A percentile compares a stretch with the other conserved stretches of the same genome.
phyloP scores from a whole-genome alignment of 2,888 invertebrate genomes.

The Tiliacea citrago region DNA sequence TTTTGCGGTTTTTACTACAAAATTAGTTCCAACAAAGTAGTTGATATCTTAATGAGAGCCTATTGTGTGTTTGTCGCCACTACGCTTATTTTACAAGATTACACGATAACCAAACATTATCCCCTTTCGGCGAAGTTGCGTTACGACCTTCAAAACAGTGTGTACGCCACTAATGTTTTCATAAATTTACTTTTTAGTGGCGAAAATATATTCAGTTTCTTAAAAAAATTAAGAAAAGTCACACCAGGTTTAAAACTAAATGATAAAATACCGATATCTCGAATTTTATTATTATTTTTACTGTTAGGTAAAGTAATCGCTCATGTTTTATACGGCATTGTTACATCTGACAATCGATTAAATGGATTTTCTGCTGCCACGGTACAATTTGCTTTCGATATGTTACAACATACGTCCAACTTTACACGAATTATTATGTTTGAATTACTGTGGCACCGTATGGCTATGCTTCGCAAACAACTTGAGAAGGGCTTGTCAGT shows the following conservation, averaged over 20 bases:
- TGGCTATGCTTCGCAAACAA: conserved; percentile 5
- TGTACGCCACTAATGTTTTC: not conserved
- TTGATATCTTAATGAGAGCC: not conserved
- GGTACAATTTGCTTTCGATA: not conserved
- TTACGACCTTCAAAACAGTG: no score
- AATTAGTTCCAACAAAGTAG: not conserved
- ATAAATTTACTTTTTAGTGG: conserved; percentile 1
- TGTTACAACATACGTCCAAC: not conserved
- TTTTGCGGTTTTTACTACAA: conserved; percentile 14
- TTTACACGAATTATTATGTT: conserved; percentile 26
- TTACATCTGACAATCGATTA: rapidly evolving
- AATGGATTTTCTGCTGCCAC: rapidly evolving
- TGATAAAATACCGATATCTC: conserved; percentile 6
- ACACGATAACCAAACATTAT: rapidly evolving
- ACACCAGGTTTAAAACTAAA: no score
- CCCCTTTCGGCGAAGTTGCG: rapidly evolving
- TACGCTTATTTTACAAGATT: not conserved
- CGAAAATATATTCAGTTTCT: conserved; percentile 8
- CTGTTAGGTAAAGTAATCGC: rapidly evolving
- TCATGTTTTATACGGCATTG: not conserved
- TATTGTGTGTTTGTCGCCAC: conserved; percentile 5
- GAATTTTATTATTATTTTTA: not conserved
- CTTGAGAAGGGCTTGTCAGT: not conserved
- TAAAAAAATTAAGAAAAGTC: not conserved
- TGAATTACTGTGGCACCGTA: conserved; percentile 23